A percentile compares a stretch with the other conserved stretches of the same genome.
Evolutionary conservation across 2,888 invertebrate genomes (phyloP).

Genomic region (Orchesellides sinensis): DNA sequence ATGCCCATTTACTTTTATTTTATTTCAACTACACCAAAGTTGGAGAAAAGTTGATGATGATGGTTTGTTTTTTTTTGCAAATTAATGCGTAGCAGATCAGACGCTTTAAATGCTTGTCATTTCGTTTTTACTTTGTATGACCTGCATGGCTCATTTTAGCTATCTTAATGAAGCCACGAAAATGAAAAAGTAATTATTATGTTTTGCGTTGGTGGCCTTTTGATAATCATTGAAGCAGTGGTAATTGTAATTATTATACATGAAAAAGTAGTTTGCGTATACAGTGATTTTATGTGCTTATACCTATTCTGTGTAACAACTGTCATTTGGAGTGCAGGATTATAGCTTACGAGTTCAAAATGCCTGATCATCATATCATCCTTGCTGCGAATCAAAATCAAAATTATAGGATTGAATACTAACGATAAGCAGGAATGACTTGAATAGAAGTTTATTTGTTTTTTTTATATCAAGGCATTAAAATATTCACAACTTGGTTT

Average conservation of each 20-base stretch:
- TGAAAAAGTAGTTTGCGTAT: slow-evolving; percentile 8
- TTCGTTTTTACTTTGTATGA: slow-evolving; percentile 4
- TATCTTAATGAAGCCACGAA: slow-evolving; percentile 46
- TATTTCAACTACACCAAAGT: slow-evolving; percentile 28
- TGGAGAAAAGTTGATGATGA: slow-evolving; percentile 14
- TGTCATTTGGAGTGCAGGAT: slow-evolving; percentile 3
- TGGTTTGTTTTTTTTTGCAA: slow-evolving; percentile 9
- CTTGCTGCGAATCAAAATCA: background rate
- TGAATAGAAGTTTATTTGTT: background rate
- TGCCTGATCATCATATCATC: background rate
- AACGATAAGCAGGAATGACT: background rate
- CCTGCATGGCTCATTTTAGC: slow-evolving; percentile 24
- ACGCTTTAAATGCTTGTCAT: slow-evolving; percentile 1
- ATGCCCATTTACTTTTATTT: slow-evolving; percentile 18
- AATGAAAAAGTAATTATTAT: slow-evolving; percentile 39
- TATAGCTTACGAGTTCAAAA: background rate
- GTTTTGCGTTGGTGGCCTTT: slow-evolving; percentile 42
- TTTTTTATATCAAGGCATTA: slow-evolving; percentile 44
- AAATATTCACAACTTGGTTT: slow-evolving; percentile 43
- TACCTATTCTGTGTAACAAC: background rate
- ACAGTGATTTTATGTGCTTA: slow-evolving; percentile 2
- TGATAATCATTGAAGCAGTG: background rate
- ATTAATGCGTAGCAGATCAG: background rate
- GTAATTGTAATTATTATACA: slow-evolving; percentile 13
- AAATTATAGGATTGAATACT: slow-evolving; percentile 26